A percentile compares a stretch with the other conserved stretches of the same genome.
These are phyloP conservation scores for Leptatherina wallacei DNA, from an alignment of 2,797 vertebrate genomes.

Conservation along the genomic window DNA sequence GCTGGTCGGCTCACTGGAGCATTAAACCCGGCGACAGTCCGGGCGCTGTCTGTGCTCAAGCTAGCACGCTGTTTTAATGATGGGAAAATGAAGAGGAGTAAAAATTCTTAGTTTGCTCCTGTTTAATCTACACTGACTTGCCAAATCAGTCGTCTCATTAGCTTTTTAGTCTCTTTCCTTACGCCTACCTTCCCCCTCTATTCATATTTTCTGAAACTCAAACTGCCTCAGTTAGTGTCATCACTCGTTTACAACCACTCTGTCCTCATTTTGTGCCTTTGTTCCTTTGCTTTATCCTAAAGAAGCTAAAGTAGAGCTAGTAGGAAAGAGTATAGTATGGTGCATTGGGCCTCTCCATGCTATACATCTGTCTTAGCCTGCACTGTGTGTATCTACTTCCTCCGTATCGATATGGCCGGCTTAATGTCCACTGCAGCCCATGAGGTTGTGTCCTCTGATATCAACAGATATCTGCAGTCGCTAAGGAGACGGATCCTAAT, in stretches of 20 bases:
- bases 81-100: constrained; percentile 22
- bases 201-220: constrained; percentile 46
- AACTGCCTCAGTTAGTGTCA: constrained; percentile 35
- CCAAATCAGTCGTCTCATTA: constrained; percentile 38
- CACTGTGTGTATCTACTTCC: no score
- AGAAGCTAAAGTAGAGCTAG: constrained; percentile 4
- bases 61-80: constrained; percentile 73
- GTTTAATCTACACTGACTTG: constrained; percentile 46
- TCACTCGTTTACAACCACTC: constrained; percentile 28
- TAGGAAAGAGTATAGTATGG: constrained; percentile 7
- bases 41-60: constrained; percentile 66
- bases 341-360: no score
- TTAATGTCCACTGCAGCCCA: constrained; percentile 9
- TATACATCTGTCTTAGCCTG: no score
- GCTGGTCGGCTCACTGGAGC: constrained; percentile 66
- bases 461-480: constrained; percentile 34
- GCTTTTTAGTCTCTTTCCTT: constrained; percentile 29
- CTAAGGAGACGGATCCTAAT: constrained; percentile 29
- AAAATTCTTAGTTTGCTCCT: constrained; percentile 37
- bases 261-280: constrained; percentile 23
- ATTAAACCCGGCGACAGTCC: constrained; percentile 59
- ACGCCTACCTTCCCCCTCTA: constrained; percentile 24
- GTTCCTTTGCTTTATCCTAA: constrained; percentile 1
- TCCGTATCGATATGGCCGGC: constrained; percentile 25
- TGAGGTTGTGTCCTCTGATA: constrained; percentile 41